phyloP scores from a whole-genome alignment of 2,797 vertebrate species.

The Anolis apletophallus region DNA sequence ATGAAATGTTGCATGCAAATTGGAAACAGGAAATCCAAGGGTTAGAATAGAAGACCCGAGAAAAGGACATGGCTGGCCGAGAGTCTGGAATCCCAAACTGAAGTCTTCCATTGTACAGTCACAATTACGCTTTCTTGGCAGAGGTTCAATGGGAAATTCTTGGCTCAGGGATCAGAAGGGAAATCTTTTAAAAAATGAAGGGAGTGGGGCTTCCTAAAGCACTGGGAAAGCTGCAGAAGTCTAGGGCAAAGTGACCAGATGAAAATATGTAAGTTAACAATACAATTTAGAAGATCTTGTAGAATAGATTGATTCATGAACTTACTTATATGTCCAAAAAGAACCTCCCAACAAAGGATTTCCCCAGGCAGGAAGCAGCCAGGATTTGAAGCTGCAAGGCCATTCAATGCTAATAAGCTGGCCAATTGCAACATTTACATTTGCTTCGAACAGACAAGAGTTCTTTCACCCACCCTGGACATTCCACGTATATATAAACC shows the following conservation, averaged over 20 bases:
- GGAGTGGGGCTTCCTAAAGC: not conserved
- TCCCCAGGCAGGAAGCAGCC: too few relatives aligned
- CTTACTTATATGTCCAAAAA: too few relatives aligned
- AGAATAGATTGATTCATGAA: too few relatives aligned
- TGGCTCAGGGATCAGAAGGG: not conserved
- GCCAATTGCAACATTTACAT: too few relatives aligned
- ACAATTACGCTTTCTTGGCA: not conserved
- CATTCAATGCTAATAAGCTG: too few relatives aligned
- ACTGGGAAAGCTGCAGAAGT: accelerated
- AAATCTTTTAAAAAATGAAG: not conserved
- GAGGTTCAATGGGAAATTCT: not conserved
- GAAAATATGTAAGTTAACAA: not conserved
- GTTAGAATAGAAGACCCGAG: not conserved
- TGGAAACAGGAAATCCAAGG: not conserved
- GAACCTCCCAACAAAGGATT: too few relatives aligned
- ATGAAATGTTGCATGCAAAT: not conserved
- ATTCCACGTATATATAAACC: too few relatives aligned
- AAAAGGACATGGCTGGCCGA: not conserved
- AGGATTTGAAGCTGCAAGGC: too few relatives aligned
- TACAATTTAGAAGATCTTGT: too few relatives aligned
- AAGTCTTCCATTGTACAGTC: not conserved
- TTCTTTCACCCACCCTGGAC: too few relatives aligned
- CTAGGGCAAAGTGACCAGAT: not conserved
- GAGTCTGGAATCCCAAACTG: not conserved
- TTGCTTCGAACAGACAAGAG: too few relatives aligned